phyloP scores from a whole-genome alignment of 2,797 vertebrate species.

The Lacerta agilis region DNA sequence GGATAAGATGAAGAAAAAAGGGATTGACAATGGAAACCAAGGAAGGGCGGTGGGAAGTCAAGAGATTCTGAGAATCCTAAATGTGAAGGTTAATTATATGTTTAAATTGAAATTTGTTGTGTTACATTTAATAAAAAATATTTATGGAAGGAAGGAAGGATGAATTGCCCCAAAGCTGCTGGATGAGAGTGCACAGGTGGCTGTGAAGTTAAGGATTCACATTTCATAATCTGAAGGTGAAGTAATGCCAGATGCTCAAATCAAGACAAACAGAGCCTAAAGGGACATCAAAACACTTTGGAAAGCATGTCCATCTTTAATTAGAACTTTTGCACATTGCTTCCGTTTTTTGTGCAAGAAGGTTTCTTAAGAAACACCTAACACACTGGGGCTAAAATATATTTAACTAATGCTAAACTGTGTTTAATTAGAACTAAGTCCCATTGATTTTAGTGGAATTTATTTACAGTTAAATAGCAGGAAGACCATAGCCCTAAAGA shows the following conservation, averaged over 20 bases:
- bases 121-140: too few relatives aligned
- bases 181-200: neutral
- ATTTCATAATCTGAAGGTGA: constrained; percentile 1
- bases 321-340: constrained; percentile 55
- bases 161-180: neutral
- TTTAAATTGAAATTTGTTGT: too few relatives aligned
- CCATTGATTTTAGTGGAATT: neutral
- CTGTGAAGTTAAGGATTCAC: neutral
- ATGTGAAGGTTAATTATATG: too few relatives aligned
- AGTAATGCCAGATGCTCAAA: constrained; percentile 30
- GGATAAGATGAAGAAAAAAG: too few relatives aligned
- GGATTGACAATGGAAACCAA: too few relatives aligned
- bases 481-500: neutral
- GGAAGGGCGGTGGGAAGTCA: too few relatives aligned
- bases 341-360: neutral
- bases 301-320: constrained; percentile 9
- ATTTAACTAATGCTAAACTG: neutral
- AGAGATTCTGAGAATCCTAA: too few relatives aligned
- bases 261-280: constrained; percentile 10
- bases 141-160: too few relatives aligned
- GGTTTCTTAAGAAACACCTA: neutral
- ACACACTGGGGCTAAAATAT: neutral
- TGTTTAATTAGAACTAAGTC: neutral
- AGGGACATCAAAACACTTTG: neutral
- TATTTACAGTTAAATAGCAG: neutral